Evolutionary conservation across 1,140 invertebrate genomes (phyloP), one percentile per base, ranked within the genome.

Genomic region (Nomia melanderi): DNA sequence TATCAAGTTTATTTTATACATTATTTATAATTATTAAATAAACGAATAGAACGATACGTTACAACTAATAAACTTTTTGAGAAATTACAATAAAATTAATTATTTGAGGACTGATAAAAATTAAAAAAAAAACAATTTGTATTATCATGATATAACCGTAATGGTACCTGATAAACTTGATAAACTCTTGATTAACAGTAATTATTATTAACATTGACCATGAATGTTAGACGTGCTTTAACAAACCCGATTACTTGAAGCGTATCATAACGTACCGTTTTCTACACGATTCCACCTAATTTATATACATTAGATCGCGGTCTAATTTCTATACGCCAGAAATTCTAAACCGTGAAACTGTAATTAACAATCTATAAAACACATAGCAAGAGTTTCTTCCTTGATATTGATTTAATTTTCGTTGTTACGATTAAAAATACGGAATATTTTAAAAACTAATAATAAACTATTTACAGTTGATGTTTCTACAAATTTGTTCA

Each of bases 321-420:
- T 66, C 62, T 76, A 69, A 56, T 69, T 76, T 69, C 36, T 69
- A 39, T 47, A 60, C 9, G 56, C 20, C 17, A 36, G 54, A 69
- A 76, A 76, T 59, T 17, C 14, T 60, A n/a, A 47, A 36, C 23
- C 23, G 23, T 29, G 14, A 36, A 54, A 54, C 27, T 12, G 23
- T 25, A 67, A 54, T 25, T 36, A 54, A 25, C 6, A 27, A 67
- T 53, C 7, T 67, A 17, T 54, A 23, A 31, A 41, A 12, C 20
- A 20, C n/a, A 47, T 47, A 50, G 4, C 47, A 50, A 5, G 20
- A 47, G 17, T 47, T 47, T 23, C 44, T 50, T 50, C 6, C 6
- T 50, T 44, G 12, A 14, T 44, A 44, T 14, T 5, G 41, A 44
- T 44, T 44, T 12, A 44, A 44, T 17, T 44, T 44, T 14, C 14